phyloP scores from a whole-genome alignment of 2,113 vertebrate genomes.

The Chionomys nivalis region DNA sequence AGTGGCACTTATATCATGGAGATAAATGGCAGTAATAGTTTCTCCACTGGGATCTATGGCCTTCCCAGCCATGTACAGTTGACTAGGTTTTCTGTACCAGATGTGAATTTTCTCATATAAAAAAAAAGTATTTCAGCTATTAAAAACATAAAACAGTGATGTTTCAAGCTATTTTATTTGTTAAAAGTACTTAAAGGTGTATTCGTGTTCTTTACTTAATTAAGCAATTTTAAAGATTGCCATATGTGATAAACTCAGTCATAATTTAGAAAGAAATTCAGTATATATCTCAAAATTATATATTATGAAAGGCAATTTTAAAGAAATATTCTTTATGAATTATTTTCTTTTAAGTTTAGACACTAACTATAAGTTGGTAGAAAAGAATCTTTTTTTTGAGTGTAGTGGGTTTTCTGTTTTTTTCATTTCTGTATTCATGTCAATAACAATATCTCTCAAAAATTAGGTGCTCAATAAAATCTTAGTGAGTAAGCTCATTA shows the following conservation, averaged over 20 bases:
- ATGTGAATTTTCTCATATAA: not conserved
- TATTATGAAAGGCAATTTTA: conserved; percentile 35
- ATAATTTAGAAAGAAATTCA: conserved; percentile 73
- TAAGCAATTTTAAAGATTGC: conserved; percentile 70
- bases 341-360: conserved; percentile 74
- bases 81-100: not conserved
- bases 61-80: not conserved
- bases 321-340: conserved; percentile 58
- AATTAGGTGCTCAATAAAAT: not conserved
- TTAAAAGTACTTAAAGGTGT: not conserved
- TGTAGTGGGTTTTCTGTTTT: not conserved
- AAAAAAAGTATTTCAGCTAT: conserved; percentile 25
- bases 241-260: conserved; percentile 18
- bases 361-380: conserved; percentile 59
- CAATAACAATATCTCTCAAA: not conserved
- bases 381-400: not conserved
- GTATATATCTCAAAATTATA: conserved; percentile 36
- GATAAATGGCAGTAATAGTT: not conserved
- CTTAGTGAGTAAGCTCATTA: not conserved
- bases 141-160: conserved; percentile 62
- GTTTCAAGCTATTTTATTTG: conserved; percentile 62
- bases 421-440: not conserved
- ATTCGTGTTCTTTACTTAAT: not conserved
- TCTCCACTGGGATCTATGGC: not conserved
- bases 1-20: not conserved